These are phyloP conservation scores for Apamea epomidion DNA, from an alignment of 2,888 invertebrate species.

Conservation along the genomic window DNA sequence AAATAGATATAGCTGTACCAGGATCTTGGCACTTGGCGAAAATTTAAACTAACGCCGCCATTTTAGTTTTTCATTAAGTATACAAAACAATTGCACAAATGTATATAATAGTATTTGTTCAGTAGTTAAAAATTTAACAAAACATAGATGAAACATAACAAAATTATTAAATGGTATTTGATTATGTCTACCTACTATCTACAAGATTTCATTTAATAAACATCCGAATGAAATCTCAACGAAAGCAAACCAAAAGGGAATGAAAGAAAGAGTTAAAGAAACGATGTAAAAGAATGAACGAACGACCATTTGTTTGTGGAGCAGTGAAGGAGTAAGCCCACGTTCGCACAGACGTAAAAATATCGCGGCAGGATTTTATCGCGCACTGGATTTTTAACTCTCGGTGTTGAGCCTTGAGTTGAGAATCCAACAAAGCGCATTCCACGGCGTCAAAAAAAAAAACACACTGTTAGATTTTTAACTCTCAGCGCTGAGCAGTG, in stretches of 20 bases:
- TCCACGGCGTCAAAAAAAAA: background rate
- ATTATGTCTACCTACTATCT: background rate
- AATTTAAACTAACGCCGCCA: no score
- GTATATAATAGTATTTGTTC: background rate
- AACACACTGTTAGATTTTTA: background rate
- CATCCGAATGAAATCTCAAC: background rate
- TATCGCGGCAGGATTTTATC: no score
- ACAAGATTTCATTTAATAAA: background rate
- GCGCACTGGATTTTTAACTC: background rate
- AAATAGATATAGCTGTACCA: no score
- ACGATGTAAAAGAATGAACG: slow-evolving; percentile 16
- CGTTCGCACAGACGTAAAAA: background rate
- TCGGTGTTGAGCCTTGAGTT: background rate
- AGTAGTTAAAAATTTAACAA: background rate
- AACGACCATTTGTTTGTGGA: slow-evolving; percentile 9
- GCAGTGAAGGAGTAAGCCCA: slow-evolving; percentile 25
- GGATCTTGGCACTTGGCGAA: no score
- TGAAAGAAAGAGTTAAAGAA: background rate
- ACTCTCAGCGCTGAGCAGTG: background rate
- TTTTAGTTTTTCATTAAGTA: no score
- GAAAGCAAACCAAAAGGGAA: slow-evolving; percentile 3
- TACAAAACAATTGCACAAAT: no score
- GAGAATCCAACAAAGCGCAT: background rate
- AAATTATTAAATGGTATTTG: background rate
- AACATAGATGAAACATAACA: background rate